phyloP scores from a whole-genome alignment of 35 echinoderm and acorn worm species.

The Lytechinus pictus region DNA sequence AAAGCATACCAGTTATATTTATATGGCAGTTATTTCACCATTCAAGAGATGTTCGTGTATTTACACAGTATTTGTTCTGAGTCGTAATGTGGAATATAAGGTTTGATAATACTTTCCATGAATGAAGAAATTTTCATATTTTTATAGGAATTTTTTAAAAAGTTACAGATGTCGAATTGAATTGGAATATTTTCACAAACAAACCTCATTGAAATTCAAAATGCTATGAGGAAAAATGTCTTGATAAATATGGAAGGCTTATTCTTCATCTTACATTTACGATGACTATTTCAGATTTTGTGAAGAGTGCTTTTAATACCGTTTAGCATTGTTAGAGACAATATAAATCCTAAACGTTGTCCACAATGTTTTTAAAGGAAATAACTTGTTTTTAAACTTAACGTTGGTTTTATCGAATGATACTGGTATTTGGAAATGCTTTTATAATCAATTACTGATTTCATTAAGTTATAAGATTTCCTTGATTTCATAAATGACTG shows the following conservation, averaged over 20 bases:
- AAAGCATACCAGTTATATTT: background rate
- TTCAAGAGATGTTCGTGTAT: background rate
- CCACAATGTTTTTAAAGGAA: background rate
- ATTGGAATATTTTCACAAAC: background rate
- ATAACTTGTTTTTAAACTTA: background rate
- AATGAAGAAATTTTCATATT: background rate
- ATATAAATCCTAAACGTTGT: background rate
- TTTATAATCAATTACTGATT: background rate
- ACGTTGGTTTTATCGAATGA: background rate
- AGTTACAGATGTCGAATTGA: background rate
- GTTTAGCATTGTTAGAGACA: background rate
- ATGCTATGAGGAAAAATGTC: background rate
- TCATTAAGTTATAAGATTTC: background rate
- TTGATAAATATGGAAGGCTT: background rate
- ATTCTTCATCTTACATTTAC: background rate
- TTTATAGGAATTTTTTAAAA: background rate
- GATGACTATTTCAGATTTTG: conserved; percentile 17
- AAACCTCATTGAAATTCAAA: background rate
- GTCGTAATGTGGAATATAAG: background rate
- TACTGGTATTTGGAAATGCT: background rate
- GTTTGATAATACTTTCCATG: background rate
- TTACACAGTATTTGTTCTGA: background rate
- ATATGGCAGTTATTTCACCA: background rate
- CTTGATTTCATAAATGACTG: background rate
- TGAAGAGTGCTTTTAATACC: conserved; percentile 1